These are phyloP conservation scores for Callipepla squamata DNA, from an alignment of 2,113 vertebrate genomes.

Conservation along the genomic window DNA sequence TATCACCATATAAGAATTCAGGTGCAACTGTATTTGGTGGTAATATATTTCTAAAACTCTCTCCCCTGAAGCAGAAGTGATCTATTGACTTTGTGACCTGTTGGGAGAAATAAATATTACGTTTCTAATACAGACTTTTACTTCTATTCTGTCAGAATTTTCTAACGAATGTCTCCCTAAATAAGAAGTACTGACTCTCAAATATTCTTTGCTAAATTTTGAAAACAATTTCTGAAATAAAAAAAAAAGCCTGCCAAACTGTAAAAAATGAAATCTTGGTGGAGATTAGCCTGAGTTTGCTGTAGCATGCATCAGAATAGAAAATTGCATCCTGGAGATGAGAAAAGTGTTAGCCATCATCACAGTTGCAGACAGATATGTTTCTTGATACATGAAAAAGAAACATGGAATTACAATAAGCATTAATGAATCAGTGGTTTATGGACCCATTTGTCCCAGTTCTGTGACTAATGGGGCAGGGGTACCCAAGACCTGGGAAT, in stretches of 20 bases:
- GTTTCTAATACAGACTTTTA: not conserved
- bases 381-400: not conserved
- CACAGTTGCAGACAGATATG: not conserved
- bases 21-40: not conserved
- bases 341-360: not conserved
- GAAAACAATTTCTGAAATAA: not conserved
- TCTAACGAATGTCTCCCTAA: not conserved
- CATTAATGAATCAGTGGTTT: not conserved
- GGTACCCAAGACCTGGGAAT: too few species aligned
- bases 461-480: too few species aligned
- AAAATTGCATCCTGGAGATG: not conserved
- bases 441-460: too few species aligned
- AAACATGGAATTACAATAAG: not conserved
- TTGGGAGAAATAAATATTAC: not conserved
- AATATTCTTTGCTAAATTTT: not conserved
- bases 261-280: not conserved
- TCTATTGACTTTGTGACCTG: not conserved
- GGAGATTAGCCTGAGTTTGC: accelerated
- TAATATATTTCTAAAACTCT: not conserved
- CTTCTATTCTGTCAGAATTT: not conserved
- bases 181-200: not conserved
- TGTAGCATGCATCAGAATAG: not conserved
- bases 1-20: not conserved
- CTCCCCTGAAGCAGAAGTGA: not conserved
- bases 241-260: not conserved